phyloP scores from a whole-genome alignment of 2,888 invertebrate genomes.

The Eustalomyia histrio region DNA sequence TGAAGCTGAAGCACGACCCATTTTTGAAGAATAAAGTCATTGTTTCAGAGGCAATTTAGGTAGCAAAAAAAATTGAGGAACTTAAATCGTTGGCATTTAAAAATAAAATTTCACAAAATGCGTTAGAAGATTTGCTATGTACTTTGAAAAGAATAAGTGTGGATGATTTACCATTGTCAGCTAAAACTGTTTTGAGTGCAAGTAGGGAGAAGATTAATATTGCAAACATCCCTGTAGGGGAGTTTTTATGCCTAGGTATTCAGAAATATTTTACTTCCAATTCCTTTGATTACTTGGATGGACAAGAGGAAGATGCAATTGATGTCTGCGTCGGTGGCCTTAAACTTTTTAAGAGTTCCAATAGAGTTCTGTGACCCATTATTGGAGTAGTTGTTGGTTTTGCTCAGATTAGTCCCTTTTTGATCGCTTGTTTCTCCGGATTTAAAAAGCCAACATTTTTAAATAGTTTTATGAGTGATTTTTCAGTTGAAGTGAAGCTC shows the following conservation, averaged over 20 bases:
- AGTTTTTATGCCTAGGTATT: slow-evolving; percentile 52
- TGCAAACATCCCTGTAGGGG: slow-evolving; percentile 35
- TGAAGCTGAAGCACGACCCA: too few species aligned
- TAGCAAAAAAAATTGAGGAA: too few species aligned
- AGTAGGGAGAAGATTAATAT: slow-evolving; percentile 44
- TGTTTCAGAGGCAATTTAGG: too few species aligned
- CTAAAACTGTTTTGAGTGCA: slow-evolving; percentile 43
- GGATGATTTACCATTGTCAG: slow-evolving; percentile 36
- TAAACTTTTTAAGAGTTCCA: slow-evolving; percentile 41
- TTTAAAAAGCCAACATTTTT: slow-evolving; percentile 34
- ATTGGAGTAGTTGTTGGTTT: slow-evolving; percentile 49
- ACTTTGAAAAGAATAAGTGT: slow-evolving; percentile 37
- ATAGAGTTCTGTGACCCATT: slow-evolving; percentile 32
- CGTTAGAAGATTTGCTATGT: slow-evolving; percentile 27
- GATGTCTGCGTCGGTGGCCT: slow-evolving; percentile 5
- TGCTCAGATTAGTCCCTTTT: slow-evolving; percentile 21
- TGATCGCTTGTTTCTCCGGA: slow-evolving; percentile 52
- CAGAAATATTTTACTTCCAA: slow-evolving; percentile 34
- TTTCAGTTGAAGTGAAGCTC: slow-evolving; percentile 43
- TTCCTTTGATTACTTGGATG: slow-evolving; percentile 33
- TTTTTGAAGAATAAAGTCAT: too few species aligned
- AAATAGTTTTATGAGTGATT: slow-evolving; percentile 41
- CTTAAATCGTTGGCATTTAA: slow-evolving; percentile 40
- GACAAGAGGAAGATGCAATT: slow-evolving; percentile 26
- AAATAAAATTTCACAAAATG: slow-evolving; percentile 40